A percentile compares a stretch with the other conserved stretches of the same genome.
Evolutionary conservation across 1,140 invertebrate species (phyloP).

Genomic region (Aphaenogaster rudis): DNA sequence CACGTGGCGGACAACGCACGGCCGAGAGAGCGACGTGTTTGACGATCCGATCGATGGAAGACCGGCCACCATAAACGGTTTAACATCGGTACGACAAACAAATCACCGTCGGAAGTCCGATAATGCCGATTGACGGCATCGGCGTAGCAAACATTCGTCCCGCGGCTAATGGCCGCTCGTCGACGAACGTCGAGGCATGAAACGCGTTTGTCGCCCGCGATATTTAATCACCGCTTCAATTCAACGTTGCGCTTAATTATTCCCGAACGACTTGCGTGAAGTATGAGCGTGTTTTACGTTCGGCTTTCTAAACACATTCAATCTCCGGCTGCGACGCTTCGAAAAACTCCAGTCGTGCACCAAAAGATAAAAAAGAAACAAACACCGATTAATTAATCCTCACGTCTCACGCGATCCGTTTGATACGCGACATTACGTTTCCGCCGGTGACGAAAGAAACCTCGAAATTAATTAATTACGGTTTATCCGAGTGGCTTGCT

Average conservation of each 20-base stretch:
- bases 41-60: constrained; percentile 34
- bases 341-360: no score
- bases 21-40: constrained; percentile 38
- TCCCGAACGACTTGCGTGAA: constrained; percentile 1
- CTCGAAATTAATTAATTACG: constrained; percentile 2
- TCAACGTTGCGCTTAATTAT: constrained; percentile 54
- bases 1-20: neutral
- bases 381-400: neutral
- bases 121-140: constrained; percentile 50
- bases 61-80: constrained; percentile 39
- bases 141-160: constrained; percentile 38
- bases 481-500: neutral
- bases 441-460: neutral
- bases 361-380: neutral
- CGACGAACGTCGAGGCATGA: constrained; percentile 8
- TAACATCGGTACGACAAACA: constrained; percentile 43
- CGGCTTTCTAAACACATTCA: constrained; percentile 35
- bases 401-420: neutral
- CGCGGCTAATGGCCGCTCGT: neutral
- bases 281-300: neutral
- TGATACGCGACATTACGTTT: neutral
- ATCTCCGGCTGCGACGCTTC: neutral
- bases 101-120: constrained; percentile 48
- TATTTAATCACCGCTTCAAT: constrained; percentile 51
- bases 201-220: constrained; percentile 26